phyloP scores from a whole-genome alignment of 2,888 invertebrate species.

The Drosophila merina region DNA sequence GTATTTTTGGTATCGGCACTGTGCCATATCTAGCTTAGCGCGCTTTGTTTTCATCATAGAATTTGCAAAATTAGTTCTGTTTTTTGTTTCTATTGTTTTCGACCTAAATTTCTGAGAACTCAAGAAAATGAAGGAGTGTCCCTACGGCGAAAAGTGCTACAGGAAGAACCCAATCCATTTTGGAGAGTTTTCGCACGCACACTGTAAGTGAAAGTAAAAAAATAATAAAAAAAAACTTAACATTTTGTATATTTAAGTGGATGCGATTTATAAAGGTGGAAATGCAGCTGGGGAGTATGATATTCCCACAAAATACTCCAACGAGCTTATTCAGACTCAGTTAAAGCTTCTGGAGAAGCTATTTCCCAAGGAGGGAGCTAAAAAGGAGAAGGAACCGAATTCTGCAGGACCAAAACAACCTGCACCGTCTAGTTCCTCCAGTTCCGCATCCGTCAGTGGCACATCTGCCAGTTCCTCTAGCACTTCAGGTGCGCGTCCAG shows the following conservation, averaged over 20 bases:
- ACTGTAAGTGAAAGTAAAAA: slow-evolving; percentile 85
- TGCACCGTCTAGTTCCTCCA: slow-evolving; percentile 4
- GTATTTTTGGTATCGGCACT: slow-evolving; percentile 9
- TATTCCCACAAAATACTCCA: slow-evolving; percentile 86
- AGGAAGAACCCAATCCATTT: slow-evolving; percentile 94
- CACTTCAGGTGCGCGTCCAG: slow-evolving; percentile 3
- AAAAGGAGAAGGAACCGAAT: slow-evolving; percentile 24
- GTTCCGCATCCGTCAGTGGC: slow-evolving; percentile 1
- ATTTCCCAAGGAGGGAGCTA: slow-evolving; percentile 60
- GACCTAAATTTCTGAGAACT: too few species aligned
- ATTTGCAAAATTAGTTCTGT: slow-evolving; percentile 22
- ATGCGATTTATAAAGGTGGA: slow-evolving; percentile 86
- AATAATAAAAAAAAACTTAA: not conserved
- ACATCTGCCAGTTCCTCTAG: slow-evolving; percentile 31
- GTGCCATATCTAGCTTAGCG: slow-evolving; percentile 25
- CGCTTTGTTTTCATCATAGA: slow-evolving; percentile 27
- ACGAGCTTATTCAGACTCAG: slow-evolving; percentile 87
- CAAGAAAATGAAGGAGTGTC: slow-evolving; percentile 86
- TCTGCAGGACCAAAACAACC: not conserved
- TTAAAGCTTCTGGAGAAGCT: slow-evolving; percentile 85
- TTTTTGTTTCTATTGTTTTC: not conserved
- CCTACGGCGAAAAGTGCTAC: slow-evolving; percentile 91
- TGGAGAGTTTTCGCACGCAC: slow-evolving; percentile 91
- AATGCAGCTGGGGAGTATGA: slow-evolving; percentile 83
- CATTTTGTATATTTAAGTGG: slow-evolving; percentile 85